phyloP scores from a whole-genome alignment of 2,797 vertebrate species.

The Epinephelus coioides region DNA sequence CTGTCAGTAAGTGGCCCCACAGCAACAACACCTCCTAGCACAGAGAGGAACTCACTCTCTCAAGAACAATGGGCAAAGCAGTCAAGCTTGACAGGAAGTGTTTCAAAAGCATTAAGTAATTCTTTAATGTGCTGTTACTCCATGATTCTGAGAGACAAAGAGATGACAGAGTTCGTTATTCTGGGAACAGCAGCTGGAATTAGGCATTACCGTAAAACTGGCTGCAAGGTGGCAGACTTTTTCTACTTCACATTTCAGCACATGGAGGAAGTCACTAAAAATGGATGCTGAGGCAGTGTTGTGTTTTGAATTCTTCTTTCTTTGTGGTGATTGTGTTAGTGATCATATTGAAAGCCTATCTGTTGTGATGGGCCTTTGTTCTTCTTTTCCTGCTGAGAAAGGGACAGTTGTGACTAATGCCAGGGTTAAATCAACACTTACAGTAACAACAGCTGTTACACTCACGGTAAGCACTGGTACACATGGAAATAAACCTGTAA shows the following conservation, averaged over 20 bases:
- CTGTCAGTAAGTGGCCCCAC: slow-evolving; percentile 10
- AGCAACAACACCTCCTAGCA: slow-evolving; percentile 29
- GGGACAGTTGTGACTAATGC: not conserved
- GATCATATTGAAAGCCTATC: not conserved
- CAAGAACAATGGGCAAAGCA: slow-evolving; percentile 48
- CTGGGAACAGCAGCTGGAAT: slow-evolving; percentile 44
- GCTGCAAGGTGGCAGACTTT: slow-evolving; percentile 27
- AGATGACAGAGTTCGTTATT: slow-evolving; percentile 31
- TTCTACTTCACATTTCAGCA: slow-evolving; percentile 1
- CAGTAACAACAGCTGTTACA: not conserved
- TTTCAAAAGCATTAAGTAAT: slow-evolving; percentile 28
- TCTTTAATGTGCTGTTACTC: slow-evolving; percentile 19
- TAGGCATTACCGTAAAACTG: slow-evolving; percentile 48
- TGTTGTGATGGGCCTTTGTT: slow-evolving; percentile 12
- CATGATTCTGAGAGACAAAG: slow-evolving; percentile 10
- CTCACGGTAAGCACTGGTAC: not conserved
- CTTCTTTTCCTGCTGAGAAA: slow-evolving; percentile 11
- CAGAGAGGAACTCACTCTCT: slow-evolving; percentile 35
- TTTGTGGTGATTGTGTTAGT: not conserved
- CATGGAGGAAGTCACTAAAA: slow-evolving; percentile 16
- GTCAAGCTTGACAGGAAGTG: slow-evolving; percentile 44
- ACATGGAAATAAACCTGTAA: not conserved
- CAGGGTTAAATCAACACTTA: slow-evolving; percentile 11
- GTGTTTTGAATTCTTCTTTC: not conserved
- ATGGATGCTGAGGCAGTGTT: slow-evolving; percentile 1